Evolutionary conservation across 2,888 invertebrate species (phyloP).

Genomic region (Napeogenes inachia): DNA sequence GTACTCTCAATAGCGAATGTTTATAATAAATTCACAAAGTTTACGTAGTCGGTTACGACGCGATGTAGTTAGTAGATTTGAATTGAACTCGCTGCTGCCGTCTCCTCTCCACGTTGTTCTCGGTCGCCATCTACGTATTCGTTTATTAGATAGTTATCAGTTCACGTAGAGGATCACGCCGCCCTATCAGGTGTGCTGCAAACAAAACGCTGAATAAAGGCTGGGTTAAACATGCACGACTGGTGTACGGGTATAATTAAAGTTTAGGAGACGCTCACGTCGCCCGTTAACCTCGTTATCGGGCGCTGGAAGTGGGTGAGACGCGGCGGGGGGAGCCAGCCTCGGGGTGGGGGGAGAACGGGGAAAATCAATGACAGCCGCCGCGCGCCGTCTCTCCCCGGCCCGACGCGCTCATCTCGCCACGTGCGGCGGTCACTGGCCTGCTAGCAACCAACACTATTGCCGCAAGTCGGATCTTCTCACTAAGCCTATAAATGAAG

Average conservation of each 20-base stretch:
- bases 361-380: slow-evolving; percentile 78
- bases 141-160: slow-evolving; percentile 62
- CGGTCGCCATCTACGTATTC: slow-evolving; percentile 53
- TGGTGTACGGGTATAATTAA: slow-evolving; percentile 77
- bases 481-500: slow-evolving; percentile 29
- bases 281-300: slow-evolving; percentile 79
- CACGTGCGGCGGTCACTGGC: slow-evolving; percentile 76
- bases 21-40: slow-evolving; percentile 40
- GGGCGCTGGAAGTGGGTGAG: slow-evolving; percentile 78
- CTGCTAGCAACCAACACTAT: slow-evolving; percentile 47
- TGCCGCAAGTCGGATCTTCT: slow-evolving; percentile 38
- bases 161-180: slow-evolving; percentile 58
- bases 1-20: slow-evolving; percentile 38
- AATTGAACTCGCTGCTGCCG: slow-evolving; percentile 41
- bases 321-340: slow-evolving; percentile 67
- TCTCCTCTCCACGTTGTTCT: slow-evolving; percentile 39
- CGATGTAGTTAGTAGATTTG: slow-evolving; percentile 52
- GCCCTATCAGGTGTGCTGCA: slow-evolving; percentile 69
- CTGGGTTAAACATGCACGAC: slow-evolving; percentile 76
- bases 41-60: slow-evolving; percentile 42
- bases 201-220: slow-evolving; percentile 73
- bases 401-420: slow-evolving; percentile 75
- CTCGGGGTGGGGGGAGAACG: slow-evolving; percentile 62
- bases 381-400: slow-evolving; percentile 75
- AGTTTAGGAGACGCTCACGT: slow-evolving; percentile 78